Evolutionary conservation across 2,797 vertebrate species (phyloP), one percentile per base, ranked within the genome.

Genomic region (Falco rusticolus): DNA sequence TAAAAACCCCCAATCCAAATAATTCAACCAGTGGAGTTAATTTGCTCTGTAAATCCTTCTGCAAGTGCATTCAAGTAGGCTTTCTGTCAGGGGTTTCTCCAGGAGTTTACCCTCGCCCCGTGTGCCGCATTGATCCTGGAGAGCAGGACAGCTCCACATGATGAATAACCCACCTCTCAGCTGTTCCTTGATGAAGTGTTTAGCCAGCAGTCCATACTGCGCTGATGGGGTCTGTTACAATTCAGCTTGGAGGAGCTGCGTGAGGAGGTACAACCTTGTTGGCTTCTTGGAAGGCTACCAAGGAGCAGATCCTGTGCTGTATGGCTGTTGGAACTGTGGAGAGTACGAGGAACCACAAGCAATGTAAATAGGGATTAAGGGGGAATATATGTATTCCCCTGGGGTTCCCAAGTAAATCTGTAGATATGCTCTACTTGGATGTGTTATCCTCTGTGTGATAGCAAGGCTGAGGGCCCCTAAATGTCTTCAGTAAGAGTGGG

Each of bases 1-100:
- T 53, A 66, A 76, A 82, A 20, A 20, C 8, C 61, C n/a, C 48
- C 47, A 93, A 92, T 29, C 22, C 74, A 57, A 64, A 25, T 60
- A 68, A 94, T 75, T 83, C 53, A 65, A 51, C 10, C 33, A 39
- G 10, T 20, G 24, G 50, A 68, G 68, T 48, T 66, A n/a, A 64
- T 61, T 59, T 79, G 56, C 50, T 68, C 84, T 76, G 28, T 83
- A 91, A 90, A 95, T 66, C 53, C 45, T 89, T 81, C 64, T 89
- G 50, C 34, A 51, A 72, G 68, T 63, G n/a, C 66, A 24, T 70
- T 41, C 51, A 47, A 37, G 87, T 25, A 65, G 45, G 61, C 45
- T 94, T 71, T 90, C 45, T 50, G 28, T 59, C 31, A 22, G 82
- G 63, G 48, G 1, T 53, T 83, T 84, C 56, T 85, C 53, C 79